These are phyloP conservation scores for Halcyon malimbica DNA, from an alignment of 2,113 vertebrate species.

Conservation along the genomic window DNA sequence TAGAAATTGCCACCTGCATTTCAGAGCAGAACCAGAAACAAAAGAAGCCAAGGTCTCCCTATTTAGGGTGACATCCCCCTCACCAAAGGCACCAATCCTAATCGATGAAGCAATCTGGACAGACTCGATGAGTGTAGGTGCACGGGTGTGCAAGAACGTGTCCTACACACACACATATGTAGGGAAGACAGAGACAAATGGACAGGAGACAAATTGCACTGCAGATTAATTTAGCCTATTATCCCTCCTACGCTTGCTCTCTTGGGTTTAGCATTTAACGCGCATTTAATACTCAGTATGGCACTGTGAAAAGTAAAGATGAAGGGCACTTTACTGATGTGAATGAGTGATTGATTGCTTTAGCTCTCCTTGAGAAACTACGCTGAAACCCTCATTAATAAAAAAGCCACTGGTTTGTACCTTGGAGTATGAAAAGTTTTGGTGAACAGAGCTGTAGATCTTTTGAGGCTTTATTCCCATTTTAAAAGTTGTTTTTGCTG, in stretches of 20 bases:
- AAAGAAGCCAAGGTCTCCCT: not conserved
- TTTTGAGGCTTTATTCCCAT: not conserved
- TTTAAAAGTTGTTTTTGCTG: not conserved
- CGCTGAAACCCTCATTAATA: not conserved
- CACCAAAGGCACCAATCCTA: no score
- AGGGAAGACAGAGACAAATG: not conserved
- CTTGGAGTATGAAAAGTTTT: not conserved
- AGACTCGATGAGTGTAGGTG: not conserved
- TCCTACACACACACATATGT: not conserved
- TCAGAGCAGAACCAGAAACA: not conserved
- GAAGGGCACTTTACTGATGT: conserved; percentile 12
- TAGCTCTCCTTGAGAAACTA: not conserved
- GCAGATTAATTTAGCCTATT: not conserved
- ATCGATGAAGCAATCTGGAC: not conserved
- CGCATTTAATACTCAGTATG: not conserved
- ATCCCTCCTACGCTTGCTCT: not conserved
- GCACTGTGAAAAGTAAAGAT: not conserved
- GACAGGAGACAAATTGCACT: not conserved
- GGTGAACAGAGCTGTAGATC: not conserved
- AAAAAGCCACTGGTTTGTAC: not conserved
- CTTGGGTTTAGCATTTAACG: not conserved
- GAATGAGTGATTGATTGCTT: conserved; percentile 41
- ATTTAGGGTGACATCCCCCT: not conserved
- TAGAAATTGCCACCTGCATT: not conserved
- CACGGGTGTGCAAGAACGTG: accelerated